A percentile compares a stretch with the other conserved stretches of the same genome.
Evolutionary conservation across 2,113 vertebrate genomes (phyloP).

Genomic region (Silurus asotus): DNA sequence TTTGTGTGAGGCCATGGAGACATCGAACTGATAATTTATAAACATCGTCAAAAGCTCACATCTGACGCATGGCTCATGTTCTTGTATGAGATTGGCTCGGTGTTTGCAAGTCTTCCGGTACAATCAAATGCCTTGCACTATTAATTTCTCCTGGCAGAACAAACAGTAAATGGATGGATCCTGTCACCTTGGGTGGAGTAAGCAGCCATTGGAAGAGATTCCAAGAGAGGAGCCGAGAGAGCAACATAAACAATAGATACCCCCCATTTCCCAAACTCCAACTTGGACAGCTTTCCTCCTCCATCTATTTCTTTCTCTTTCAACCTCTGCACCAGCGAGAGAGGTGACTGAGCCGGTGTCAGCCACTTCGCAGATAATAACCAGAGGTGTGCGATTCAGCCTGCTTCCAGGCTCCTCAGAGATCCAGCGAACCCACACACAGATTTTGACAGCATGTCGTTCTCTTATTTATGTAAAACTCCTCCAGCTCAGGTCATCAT

Average conservation of each 20-base stretch:
- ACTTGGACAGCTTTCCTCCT: not conserved
- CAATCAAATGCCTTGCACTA: no score
- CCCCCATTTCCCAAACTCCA: no score
- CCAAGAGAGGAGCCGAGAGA: not conserved
- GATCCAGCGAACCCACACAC: constrained; percentile 7
- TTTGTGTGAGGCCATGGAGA: not conserved
- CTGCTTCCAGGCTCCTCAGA: constrained; percentile 19
- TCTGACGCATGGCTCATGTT: not conserved
- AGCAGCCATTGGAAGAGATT: not conserved
- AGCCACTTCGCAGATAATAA: constrained; percentile 28
- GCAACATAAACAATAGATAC: no score
- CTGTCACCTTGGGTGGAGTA: no score
- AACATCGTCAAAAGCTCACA: not conserved
- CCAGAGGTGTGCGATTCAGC: constrained; percentile 24
- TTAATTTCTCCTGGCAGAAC: no score
- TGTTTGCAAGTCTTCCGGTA: not conserved
- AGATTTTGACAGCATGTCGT: constrained; percentile 10
- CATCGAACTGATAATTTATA: not conserved
- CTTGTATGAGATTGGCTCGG: not conserved
- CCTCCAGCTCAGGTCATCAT: constrained; percentile 18
- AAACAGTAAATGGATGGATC: no score
- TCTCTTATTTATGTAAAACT: constrained; percentile 16
- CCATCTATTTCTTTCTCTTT: not conserved
- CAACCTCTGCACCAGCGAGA: constrained; percentile 17
- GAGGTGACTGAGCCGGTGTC: constrained; percentile 27